A percentile compares a stretch with the other conserved stretches of the same genome.
Conservation (phyloP, 2,113 vertebrate species). For the Nansenia antarctica region DNA sequence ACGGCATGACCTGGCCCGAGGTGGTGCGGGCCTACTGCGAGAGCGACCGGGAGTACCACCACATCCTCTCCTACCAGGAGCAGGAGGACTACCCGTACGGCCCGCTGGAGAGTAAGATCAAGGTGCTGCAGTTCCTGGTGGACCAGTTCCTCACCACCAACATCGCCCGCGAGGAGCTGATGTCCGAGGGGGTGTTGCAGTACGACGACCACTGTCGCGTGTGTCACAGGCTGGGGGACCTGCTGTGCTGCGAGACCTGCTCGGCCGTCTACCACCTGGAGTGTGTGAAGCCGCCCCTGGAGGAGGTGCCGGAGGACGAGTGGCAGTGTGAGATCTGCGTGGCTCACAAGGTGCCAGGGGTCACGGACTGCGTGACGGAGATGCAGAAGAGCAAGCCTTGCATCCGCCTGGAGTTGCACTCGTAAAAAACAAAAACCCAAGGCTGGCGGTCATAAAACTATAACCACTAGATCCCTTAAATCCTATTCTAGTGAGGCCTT, state of each 20-base stretch:
- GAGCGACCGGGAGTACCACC: conserved; percentile 92
- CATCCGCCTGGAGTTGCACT: conserved; percentile 94
- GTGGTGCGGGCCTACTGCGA: conserved; percentile 95
- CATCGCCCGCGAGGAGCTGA: conserved; percentile 94
- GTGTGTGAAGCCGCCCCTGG: conserved; percentile 93
- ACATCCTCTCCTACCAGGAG: conserved; percentile 89
- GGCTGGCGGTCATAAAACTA: too few relatives aligned
- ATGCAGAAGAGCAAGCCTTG: conserved; percentile 94
- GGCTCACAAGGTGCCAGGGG: conserved; percentile 93
- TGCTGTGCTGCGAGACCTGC: conserved; percentile 98
- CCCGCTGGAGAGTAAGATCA: conserved; percentile 91
- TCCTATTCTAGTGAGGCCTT: too few relatives aligned
- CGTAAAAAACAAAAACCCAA: too few relatives aligned
- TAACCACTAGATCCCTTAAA: too few relatives aligned
- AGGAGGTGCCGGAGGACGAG: conserved; percentile 95
- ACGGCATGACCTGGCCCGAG: conserved; percentile 98
- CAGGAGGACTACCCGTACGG: conserved; percentile 94
- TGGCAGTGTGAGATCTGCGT: conserved; percentile 99
- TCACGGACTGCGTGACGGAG: conserved; percentile 94
- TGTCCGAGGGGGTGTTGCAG: conserved; percentile 95
- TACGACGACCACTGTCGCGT: conserved; percentile 97
- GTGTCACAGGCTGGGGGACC: conserved; percentile 96
- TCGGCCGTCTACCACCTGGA: conserved; percentile 97
- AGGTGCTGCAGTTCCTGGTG: conserved; percentile 95
- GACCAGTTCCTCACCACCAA: conserved; percentile 98